Evolutionary conservation across 2,888 invertebrate species (phyloP).

Genomic region (Synergus umbraculus): DNA sequence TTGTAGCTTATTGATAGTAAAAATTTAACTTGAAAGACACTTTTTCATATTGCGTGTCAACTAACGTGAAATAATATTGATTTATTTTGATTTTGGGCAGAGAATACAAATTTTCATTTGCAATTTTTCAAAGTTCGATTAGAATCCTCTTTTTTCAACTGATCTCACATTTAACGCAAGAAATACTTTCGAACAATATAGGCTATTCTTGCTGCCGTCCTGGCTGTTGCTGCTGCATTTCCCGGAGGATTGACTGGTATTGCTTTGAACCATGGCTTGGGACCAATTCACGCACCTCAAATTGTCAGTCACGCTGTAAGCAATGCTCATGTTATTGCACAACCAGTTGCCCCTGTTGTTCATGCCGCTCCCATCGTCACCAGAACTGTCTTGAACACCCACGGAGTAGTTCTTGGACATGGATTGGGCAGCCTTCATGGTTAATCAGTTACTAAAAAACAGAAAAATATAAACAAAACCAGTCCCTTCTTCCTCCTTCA

Average conservation of each 20-base stretch:
- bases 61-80: too few species aligned
- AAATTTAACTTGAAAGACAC: too few species aligned
- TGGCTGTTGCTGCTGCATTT: constrained; percentile 78
- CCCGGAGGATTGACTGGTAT: constrained; percentile 79
- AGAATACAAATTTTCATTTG: too few species aligned
- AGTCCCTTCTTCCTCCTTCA: neutral
- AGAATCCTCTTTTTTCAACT: too few species aligned
- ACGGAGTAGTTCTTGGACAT: constrained; percentile 58
- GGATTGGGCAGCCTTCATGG: constrained; percentile 51
- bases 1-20: too few species aligned
- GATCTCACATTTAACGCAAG: too few species aligned
- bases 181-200: constrained; percentile 48
- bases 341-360: constrained; percentile 73
- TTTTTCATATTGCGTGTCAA: too few species aligned
- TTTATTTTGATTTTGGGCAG: too few species aligned
- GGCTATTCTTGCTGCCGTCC: constrained; percentile 73
- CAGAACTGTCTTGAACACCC: constrained; percentile 67
- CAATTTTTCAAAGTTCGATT: too few species aligned
- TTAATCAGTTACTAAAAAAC: constrained; percentile 28
- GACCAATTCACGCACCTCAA: constrained; percentile 70
- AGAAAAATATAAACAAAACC: neutral
- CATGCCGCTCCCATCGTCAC: constrained; percentile 68
- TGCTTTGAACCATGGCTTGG: constrained; percentile 66
- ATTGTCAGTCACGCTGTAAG: constrained; percentile 65
- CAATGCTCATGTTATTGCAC: constrained; percentile 71